Base-by-base conservation (phyloP, 2,888 invertebrate species). In the Octodonta nipae region DNA sequence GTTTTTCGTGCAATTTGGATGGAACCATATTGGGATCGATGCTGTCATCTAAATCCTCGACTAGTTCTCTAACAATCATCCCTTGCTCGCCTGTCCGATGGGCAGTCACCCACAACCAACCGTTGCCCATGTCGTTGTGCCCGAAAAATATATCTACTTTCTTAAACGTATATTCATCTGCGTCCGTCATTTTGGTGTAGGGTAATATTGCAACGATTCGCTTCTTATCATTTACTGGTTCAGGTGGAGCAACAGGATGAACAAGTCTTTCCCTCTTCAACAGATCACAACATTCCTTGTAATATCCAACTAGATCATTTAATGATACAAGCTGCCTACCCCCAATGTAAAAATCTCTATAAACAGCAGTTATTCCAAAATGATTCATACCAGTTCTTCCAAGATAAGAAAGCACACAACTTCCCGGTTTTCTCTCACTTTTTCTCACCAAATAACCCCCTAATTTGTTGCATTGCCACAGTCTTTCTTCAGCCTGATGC, bases 1-100 rank as follows among this genome's bases (percentile, higher is more conserved):
- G 51, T 88, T 87, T 65, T 93, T 95, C 16, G 89, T 88, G 50
- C 93, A 87, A 58, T 86, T 87, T 0, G 88, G 86, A 67, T 95
- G 93, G 66, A 91, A 95, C 89, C 93, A 95, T 89, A 57, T 93
- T 93, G 0, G 92, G 92, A 66, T 93, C 93, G 44, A 92, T 88
- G 30, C 84, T 78, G 15, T 85, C 84, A 58, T 89, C 88, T 44
- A 89, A 65, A 63, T 92, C 89, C 59, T 93, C 91, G 3, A 95
- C 91, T 37, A 95, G 71, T 60, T 93, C 93, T 41, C 84, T 73
- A 63, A 92, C 93, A 51, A 95, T 91, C 73, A 93, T 84, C 46
- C 95, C 95, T 66, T 89, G 89, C 60, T 93, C 91, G 2, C 88
- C 88, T 22, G 91, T 92, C 49, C 86, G 72, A 64, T 91, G 89